Percentiles rank a stretch among this genome's conserved stretches.
phyloP scores from a whole-genome alignment of 2,797 vertebrate genomes.

The Anniella stebbinsi region DNA sequence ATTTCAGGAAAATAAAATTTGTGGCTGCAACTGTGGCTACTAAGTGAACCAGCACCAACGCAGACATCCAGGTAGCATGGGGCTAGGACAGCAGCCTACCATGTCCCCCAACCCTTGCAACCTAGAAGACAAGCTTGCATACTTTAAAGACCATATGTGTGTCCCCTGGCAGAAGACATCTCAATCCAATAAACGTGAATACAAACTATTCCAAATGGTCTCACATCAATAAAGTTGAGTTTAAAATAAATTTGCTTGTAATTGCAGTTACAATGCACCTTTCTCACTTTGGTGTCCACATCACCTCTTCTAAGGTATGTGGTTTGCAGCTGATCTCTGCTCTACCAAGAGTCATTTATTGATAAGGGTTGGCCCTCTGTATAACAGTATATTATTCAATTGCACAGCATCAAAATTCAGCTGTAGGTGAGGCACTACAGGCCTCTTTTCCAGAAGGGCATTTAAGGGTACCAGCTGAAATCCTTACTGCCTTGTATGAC shows the following conservation, averaged over 20 bases:
- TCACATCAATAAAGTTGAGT: too few species aligned
- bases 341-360: background rate
- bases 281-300: background rate
- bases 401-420: background rate
- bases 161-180: background rate
- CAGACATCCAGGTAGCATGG: background rate
- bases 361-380: background rate
- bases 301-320: background rate
- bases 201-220: background rate
- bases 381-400: background rate
- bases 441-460: background rate
- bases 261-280: background rate
- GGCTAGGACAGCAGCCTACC: background rate
- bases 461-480: background rate
- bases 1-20: background rate
- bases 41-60: background rate
- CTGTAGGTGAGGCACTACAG: background rate
- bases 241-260: background rate
- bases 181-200: background rate
- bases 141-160: background rate
- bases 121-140: background rate
- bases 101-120: background rate
- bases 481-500: background rate
- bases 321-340: background rate
- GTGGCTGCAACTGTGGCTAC: background rate